Base-by-base conservation (phyloP, 2,888 invertebrate species). In the Amiota minor region DNA sequence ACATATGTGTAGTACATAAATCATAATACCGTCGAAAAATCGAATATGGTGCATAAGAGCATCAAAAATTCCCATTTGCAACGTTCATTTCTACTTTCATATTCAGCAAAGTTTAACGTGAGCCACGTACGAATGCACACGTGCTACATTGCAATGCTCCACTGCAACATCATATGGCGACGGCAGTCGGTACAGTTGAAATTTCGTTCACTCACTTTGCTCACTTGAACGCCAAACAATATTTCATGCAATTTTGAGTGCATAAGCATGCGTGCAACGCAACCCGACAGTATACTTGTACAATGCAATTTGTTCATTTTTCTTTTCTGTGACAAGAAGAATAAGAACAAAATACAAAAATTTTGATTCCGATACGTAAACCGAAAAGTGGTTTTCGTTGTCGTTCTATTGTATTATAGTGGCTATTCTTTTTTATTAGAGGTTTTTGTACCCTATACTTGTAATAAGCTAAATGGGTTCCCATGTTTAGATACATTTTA, bases 191-290 rank as follows among this genome's bases (percentile, higher is more conserved):
- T 20, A 46, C 62, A 64, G 35, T 14, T 35, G 35, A 35, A 35
- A 35, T 35, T 35, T 35, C 35, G 35, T 35, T 35, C 35, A 35
- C 35, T 35, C 35, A 35, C 35, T 35, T 35, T 35, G 35, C 35
- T 35, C 18, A 35, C 14, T 18, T 45, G 62, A 62, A 23, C 35
- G 35, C 23, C 53, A n/a, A 70, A 59, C n/a, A 45, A 61, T 71
- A 71, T 53, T 71, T 72, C 72, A 72, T 72, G 72, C 67, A 55
- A 65, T 72, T 53, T 68, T 72, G 56, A 72, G 47, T 59, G 45
- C 72, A 65, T 56, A 55, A 67, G 62, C 18, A 67, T 67, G 65
- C 23, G 46, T 45, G 71, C 49, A 20, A 23, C 70, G 18, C 35
- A 35, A 6, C 62, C 23, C 16, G 8, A 62, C 62, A 62, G 14